Percentiles rank a stretch among this genome's conserved stretches.
Evolutionary conservation across 2,797 vertebrate species (phyloP).

Genomic region (Spondyliosoma cantharus): DNA sequence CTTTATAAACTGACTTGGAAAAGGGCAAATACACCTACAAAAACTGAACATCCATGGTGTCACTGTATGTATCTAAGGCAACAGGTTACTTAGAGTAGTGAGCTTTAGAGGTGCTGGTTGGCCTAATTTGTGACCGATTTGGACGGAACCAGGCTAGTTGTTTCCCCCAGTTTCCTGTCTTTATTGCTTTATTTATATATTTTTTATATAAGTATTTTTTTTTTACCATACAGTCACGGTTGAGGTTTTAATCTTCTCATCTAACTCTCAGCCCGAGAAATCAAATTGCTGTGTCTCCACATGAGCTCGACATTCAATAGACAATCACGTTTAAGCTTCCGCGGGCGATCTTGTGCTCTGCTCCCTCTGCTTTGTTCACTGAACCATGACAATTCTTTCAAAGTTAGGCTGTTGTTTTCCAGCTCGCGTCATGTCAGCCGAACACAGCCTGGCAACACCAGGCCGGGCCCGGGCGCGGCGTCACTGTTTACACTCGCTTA

Average conservation of each 20-base stretch:
- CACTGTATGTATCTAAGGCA: too few species aligned
- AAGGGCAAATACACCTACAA: neutral
- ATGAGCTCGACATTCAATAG: neutral
- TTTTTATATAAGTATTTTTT: too few species aligned
- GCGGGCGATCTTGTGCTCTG: conserved; percentile 24
- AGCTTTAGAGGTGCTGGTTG: neutral
- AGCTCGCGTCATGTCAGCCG: conserved; percentile 17
- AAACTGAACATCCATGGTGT: neutral
- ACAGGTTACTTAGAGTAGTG: too few species aligned
- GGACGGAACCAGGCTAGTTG: neutral
- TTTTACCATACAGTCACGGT: neutral
- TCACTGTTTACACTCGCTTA: conserved; percentile 64
- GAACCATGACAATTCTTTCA: neutral
- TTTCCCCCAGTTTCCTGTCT: neutral
- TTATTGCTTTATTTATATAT: too few species aligned
- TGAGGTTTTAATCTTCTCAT: neutral
- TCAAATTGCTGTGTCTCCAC: neutral
- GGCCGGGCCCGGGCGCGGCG: conserved; percentile 13
- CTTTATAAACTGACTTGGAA: neutral
- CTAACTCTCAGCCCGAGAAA: neutral
- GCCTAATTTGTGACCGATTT: neutral
- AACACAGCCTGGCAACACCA: conserved; percentile 2
- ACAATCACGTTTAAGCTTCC: neutral
- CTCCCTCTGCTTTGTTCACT: conserved; percentile 20
- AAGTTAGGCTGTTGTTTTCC: conserved; percentile 25